phyloP scores from a whole-genome alignment of 92 coral and sea anemone genomes.

The Muricea muricata region DNA sequence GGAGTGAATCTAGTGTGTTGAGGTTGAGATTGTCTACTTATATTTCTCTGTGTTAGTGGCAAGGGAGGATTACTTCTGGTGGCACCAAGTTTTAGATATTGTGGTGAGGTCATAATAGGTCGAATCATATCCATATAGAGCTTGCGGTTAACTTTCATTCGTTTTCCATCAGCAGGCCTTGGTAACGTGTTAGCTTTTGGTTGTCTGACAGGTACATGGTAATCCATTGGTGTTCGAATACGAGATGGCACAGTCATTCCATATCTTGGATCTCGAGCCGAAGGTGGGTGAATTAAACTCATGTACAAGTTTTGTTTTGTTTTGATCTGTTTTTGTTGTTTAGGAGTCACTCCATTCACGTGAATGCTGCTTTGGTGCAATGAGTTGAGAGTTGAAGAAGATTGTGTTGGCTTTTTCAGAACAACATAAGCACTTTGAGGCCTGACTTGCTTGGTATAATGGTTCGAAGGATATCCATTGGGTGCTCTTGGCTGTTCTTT shows the following conservation, averaged over 20 bases:
- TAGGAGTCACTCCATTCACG: background rate
- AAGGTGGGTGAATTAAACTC: constrained; percentile 82
- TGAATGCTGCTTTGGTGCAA: constrained; percentile 8
- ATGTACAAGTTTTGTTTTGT: constrained; percentile 91
- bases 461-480: background rate
- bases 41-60: constrained; percentile 38
- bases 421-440: constrained; percentile 39
- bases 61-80: constrained; percentile 2
- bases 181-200: constrained; percentile 32
- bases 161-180: constrained; percentile 57
- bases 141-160: constrained; percentile 80
- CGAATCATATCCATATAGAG: constrained; percentile 82
- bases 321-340: constrained; percentile 79
- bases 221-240: background rate
- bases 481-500: constrained; percentile 2
- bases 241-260: constrained; percentile 35
- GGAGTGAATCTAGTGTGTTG: constrained; percentile 15
- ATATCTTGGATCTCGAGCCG: background rate
- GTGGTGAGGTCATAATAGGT: constrained; percentile 68
- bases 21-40: constrained; percentile 33
- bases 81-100: constrained; percentile 63
- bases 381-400: constrained; percentile 17
- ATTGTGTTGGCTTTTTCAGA: constrained; percentile 27
- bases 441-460: constrained; percentile 27
- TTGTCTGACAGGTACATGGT: background rate